phyloP scores from a whole-genome alignment of 2,888 invertebrate genomes.

The Cephonodes hylas region DNA sequence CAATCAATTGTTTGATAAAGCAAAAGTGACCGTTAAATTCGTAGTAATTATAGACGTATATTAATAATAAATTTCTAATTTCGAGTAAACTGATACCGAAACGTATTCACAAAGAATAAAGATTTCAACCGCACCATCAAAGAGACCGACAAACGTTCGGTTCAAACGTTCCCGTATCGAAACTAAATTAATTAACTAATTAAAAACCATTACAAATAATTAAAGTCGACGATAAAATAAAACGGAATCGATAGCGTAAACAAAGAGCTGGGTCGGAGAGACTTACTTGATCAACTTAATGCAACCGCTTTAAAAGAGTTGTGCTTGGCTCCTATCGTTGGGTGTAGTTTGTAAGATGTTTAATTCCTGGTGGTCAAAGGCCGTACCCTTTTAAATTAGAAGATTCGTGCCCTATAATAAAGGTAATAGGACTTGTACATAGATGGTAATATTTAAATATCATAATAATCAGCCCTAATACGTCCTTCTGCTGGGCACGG shows the following conservation, averaged over 20 bases:
- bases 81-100: slow-evolving; percentile 25
- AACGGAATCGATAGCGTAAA: slow-evolving; percentile 48
- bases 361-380: too few relatives aligned
- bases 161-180: slow-evolving; percentile 18
- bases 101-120: slow-evolving; percentile 25
- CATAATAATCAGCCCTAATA: too few relatives aligned
- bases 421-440: not conserved
- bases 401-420: not conserved
- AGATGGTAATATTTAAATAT: too few relatives aligned
- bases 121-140: slow-evolving; percentile 26
- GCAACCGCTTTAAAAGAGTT: not conserved
- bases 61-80: slow-evolving; percentile 23
- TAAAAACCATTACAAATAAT: slow-evolving; percentile 50
- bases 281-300: not conserved
- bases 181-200: slow-evolving; percentile 36
- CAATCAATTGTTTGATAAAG: not conserved
- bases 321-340: not conserved
- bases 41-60: slow-evolving; percentile 18
- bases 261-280: slow-evolving; percentile 32
- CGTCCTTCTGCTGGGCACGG: too few relatives aligned
- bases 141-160: slow-evolving; percentile 21
- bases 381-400: too few relatives aligned
- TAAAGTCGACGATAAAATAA: slow-evolving; percentile 51
- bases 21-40: slow-evolving; percentile 18
- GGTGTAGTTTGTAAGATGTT: not conserved